phyloP scores from a whole-genome alignment of 1,140 invertebrate species.

The Samia ricini region DNA sequence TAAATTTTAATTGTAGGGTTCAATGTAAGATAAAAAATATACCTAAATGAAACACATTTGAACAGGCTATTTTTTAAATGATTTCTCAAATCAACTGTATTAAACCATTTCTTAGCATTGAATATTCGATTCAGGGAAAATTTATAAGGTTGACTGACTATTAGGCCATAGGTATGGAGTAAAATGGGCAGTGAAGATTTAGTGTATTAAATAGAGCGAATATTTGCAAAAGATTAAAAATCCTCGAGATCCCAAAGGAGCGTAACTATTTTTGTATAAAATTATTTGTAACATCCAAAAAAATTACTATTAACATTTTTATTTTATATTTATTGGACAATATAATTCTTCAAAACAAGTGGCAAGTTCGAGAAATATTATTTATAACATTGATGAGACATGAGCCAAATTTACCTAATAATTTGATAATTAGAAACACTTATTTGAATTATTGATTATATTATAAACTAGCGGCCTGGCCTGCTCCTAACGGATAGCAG shows the following conservation, averaged over 20 bases:
- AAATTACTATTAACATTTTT: neutral
- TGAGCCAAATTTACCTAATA: too few relatives aligned
- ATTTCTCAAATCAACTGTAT: constrained; percentile 1
- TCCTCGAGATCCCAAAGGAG: neutral
- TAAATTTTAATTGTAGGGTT: too few relatives aligned
- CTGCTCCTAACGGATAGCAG: too few relatives aligned
- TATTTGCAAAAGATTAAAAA: neutral
- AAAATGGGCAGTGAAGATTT: neutral
- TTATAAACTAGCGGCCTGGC: too few relatives aligned
- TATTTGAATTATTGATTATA: too few relatives aligned
- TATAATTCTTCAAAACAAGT: too few relatives aligned
- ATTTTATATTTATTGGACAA: too few relatives aligned
- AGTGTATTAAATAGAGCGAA: constrained; percentile 4
- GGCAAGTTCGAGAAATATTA: too few relatives aligned
- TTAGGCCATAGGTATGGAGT: neutral
- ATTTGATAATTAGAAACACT: too few relatives aligned
- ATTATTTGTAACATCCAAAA: neutral
- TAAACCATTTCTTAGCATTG: neutral
- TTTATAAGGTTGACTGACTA: constrained; percentile 9
- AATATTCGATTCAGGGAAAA: constrained; percentile 5
- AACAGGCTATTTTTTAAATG: neutral
- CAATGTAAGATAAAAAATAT: too few relatives aligned
- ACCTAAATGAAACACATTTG: too few relatives aligned
- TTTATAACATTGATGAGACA: too few relatives aligned
- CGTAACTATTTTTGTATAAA: neutral